Evolutionary conservation across 2,888 invertebrate genomes (phyloP).

Genomic region (Noctua comes): DNA sequence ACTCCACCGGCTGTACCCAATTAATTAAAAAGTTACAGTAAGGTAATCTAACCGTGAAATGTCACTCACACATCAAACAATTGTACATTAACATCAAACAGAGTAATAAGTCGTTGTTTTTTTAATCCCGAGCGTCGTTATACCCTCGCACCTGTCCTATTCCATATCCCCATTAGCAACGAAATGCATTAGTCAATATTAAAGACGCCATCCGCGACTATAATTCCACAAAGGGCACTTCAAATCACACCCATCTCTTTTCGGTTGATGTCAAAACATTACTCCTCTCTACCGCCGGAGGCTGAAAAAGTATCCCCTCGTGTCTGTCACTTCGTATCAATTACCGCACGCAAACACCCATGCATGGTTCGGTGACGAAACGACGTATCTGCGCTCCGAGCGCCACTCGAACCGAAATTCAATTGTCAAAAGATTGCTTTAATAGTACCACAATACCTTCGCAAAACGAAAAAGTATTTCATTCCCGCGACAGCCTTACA

Average conservation of each 20-base stretch:
- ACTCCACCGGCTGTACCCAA: neutral
- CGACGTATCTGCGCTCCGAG: slow-evolving; percentile 84
- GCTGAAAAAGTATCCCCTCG: slow-evolving; percentile 86
- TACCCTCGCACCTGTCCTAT: slow-evolving; percentile 87
- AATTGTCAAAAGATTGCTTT: slow-evolving; percentile 89
- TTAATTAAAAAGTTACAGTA: slow-evolving; percentile 16
- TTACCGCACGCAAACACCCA: slow-evolving; percentile 90
- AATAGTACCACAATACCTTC: slow-evolving; percentile 82
- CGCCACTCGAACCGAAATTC: slow-evolving; percentile 86
- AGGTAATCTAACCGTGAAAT: slow-evolving; percentile 12
- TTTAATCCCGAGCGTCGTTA: slow-evolving; percentile 73
- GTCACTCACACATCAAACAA: slow-evolving; percentile 32
- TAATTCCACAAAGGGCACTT: slow-evolving; percentile 91
- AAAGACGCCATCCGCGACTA: slow-evolving; percentile 88
- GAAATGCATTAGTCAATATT: slow-evolving; percentile 90
- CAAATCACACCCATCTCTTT: slow-evolving; percentile 90
- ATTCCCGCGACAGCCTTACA: slow-evolving; percentile 66
- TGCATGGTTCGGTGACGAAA: slow-evolving; percentile 75
- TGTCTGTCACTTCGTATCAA: slow-evolving; percentile 90
- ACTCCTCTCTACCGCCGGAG: slow-evolving; percentile 83
- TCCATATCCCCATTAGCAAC: slow-evolving; percentile 86
- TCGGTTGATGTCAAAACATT: slow-evolving; percentile 89
- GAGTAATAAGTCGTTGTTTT: slow-evolving; percentile 65
- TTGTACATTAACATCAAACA: slow-evolving; percentile 29
- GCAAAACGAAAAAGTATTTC: slow-evolving; percentile 82